Evolutionary conservation across 2,888 invertebrate species (phyloP).

Genomic region (Zhengitettix transpicula): DNA sequence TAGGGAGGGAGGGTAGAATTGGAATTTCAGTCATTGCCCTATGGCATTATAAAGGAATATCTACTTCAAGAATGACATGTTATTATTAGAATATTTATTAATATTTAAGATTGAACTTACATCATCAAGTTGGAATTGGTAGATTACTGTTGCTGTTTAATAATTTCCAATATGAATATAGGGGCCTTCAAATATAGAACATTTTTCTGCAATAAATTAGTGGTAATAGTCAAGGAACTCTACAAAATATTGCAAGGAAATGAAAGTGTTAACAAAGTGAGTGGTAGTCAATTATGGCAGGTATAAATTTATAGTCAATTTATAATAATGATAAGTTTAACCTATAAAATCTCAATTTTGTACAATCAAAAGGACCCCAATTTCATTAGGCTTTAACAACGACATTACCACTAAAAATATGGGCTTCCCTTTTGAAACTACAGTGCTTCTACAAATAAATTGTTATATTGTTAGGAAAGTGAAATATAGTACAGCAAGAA

Average conservation of each 20-base stretch:
- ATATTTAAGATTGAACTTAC: not conserved
- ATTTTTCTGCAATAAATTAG: constrained; percentile 1
- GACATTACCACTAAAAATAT: not conserved
- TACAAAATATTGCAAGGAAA: not conserved
- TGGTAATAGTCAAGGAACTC: not conserved
- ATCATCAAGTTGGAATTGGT: not conserved
- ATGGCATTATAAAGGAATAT: too few relatives aligned
- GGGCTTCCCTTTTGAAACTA: not conserved
- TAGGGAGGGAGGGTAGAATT: too few relatives aligned
- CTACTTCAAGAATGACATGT: not conserved
- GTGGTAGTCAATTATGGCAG: not conserved
- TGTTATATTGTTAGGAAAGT: not conserved
- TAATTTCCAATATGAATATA: not conserved
- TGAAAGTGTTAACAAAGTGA: not conserved
- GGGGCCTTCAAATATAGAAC: not conserved
- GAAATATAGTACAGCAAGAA: not conserved
- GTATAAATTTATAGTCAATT: constrained; percentile 11
- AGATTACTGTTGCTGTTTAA: not conserved
- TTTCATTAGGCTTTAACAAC: not conserved
- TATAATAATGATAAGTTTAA: constrained; percentile 9
- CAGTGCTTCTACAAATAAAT: not conserved
- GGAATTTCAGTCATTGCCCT: too few relatives aligned
- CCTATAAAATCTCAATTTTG: constrained; percentile 10
- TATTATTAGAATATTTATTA: not conserved
- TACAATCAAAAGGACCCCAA: constrained; percentile 11